Percentiles rank a stretch among this genome's conserved stretches.
Conservation (phyloP, 2,113 vertebrate species). For the Tragelaphus imberbis region DNA sequence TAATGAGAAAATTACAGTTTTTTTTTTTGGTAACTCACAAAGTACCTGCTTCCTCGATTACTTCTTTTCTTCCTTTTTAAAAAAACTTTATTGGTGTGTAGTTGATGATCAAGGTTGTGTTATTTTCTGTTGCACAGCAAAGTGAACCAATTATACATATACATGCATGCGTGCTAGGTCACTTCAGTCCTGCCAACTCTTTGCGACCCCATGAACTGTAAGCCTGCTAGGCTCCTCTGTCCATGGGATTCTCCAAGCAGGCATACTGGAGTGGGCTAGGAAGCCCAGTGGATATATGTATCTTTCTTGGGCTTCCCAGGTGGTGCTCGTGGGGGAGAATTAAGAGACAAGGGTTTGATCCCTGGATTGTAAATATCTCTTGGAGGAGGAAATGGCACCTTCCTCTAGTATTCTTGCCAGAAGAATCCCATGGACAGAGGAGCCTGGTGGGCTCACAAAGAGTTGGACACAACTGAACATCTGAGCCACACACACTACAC, state of each 20-base stretch:
- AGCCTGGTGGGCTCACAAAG: background rate
- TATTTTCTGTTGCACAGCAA: background rate
- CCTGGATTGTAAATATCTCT: background rate
- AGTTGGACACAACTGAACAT: background rate
- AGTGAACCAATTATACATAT: background rate
- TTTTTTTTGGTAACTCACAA: background rate
- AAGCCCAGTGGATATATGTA: background rate
- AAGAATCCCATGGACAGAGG: background rate
- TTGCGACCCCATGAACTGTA: background rate
- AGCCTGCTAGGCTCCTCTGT: background rate
- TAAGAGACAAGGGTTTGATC: background rate
- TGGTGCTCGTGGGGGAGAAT: rapidly evolving
- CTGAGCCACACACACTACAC: background rate
- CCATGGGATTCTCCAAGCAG: background rate
- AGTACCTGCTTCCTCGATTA: background rate
- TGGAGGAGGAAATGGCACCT: background rate
- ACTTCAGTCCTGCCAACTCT: background rate
- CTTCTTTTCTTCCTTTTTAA: background rate
- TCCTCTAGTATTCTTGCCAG: background rate
- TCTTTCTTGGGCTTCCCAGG: background rate
- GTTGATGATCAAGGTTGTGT: background rate
- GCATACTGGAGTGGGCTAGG: background rate
- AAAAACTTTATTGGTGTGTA: background rate
- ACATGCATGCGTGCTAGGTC: background rate
- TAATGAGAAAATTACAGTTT: background rate